These are phyloP conservation scores for Zosterops hypoxanthus DNA, from an alignment of 2,113 vertebrate genomes.

Conservation along the genomic window DNA sequence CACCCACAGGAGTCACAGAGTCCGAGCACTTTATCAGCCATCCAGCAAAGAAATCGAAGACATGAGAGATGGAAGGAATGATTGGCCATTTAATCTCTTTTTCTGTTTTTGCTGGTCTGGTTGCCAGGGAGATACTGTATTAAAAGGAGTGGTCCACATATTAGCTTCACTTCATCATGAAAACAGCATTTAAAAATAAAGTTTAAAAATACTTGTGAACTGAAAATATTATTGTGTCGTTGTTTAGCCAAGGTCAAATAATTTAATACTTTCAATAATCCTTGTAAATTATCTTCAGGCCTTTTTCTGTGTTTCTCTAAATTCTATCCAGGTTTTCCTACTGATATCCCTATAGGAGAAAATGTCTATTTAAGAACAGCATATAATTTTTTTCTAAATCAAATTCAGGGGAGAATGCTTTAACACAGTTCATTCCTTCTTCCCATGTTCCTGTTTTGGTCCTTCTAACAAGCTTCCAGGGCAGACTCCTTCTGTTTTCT, in stretches of 20 bases:
- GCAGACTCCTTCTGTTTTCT: not conserved
- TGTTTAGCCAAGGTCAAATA: constrained; percentile 45
- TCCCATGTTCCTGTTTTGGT: not conserved
- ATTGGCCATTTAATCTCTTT: constrained; percentile 46
- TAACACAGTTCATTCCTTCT: not conserved
- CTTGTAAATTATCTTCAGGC: not conserved
- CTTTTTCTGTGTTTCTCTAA: not conserved
- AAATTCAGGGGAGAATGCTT: not conserved
- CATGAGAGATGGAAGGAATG: constrained; percentile 30
- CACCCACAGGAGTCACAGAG: constrained; percentile 34
- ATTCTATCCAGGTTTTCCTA: not conserved
- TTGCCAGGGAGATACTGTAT: constrained; percentile 27
- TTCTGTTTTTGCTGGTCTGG: constrained; percentile 42
- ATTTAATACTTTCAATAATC: constrained; percentile 24
- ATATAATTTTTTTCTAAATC: not conserved
- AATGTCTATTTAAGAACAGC: not conserved
- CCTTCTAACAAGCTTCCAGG: not conserved
- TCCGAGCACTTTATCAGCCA: constrained; percentile 23
- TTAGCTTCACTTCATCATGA: not conserved
- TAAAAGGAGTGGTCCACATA: constrained; percentile 44
- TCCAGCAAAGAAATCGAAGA: constrained; percentile 35
- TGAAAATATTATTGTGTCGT: constrained; percentile 14
- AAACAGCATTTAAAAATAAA: constrained; percentile 56
- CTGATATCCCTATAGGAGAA: not conserved
- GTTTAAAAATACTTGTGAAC: constrained; percentile 42